Base-by-base conservation (phyloP, 2,888 invertebrate genomes). In the Tachystola acroxantha region DNA sequence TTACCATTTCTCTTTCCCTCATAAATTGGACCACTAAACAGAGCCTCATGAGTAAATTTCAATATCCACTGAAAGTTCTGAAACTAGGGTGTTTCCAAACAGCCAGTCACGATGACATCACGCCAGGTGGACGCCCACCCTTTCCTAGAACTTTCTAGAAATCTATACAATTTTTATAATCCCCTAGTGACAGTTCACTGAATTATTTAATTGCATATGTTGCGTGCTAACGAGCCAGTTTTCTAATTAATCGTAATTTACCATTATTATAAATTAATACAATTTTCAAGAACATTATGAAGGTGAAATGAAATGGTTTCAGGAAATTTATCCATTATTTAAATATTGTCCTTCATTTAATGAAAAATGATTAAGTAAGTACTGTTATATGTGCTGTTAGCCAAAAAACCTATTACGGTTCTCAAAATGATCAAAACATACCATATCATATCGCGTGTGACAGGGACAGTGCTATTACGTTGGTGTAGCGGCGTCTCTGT, bases 31-130 rank as follows among this genome's bases (percentile, higher is more conserved):
- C 36, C 31, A 31, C 26, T 10, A 25, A n/a, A 24, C 24, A 31
- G 16, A 24, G 31, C 24, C 11, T 12, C 16, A 7, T 14, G 13
- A 19, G 10, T 10, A 19, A 9, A 10, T 7, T 19, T 30, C 19
- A 19, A 30, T 30, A 30, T 30, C 30, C 16, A 16, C 10, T 19
- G 10, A n/a, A n/a, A n/a, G n/a, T n/a, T n/a, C 30, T 30, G 30
- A 30, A 30, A 30, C 9, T 16, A 40, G 42, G 37, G 32, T 26
- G 37, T 38, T 27, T 33, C 33, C 30, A 34, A 33, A 39, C 26
- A 14, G 20, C 44, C 24, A 42, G 48, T 48, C 48, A 47, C 34
- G 36, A 32, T 50, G 50, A 47, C 42, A 36, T 44, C 40, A 42
- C 36, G 34, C 13, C 42, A 42, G 7, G 28, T 24, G 20, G 37